These are phyloP conservation scores for Lasioglossum oenotherae DNA, from an alignment of 2,888 invertebrate species.

Conservation along the genomic window DNA sequence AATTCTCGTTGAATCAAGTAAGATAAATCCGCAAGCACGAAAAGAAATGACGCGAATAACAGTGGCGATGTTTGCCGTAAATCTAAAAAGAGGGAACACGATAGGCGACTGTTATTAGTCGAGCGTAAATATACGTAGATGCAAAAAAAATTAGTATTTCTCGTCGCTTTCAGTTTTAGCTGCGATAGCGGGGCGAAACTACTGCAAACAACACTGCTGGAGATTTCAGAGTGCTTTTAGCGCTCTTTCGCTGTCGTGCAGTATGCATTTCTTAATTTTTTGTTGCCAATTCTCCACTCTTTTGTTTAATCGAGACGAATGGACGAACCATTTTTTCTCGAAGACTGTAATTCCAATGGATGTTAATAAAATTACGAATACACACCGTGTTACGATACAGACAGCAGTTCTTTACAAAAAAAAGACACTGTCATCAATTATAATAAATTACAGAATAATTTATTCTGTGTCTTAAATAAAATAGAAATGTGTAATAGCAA, in stretches of 20 bases:
- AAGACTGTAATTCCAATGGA: neutral
- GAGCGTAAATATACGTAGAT: conserved; percentile 15
- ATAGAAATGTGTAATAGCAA: neutral
- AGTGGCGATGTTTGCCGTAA: conserved; percentile 39
- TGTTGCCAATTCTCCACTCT: neutral
- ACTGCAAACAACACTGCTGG: conserved; percentile 1
- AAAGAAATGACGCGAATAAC: conserved; percentile 21
- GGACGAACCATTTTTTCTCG: neutral
- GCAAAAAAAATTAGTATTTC: neutral
- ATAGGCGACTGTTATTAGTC: conserved; percentile 41
- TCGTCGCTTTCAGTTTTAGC: neutral
- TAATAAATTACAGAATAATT: neutral
- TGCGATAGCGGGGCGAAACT: conserved; percentile 14
- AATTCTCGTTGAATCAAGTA: neutral
- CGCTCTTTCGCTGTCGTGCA: neutral
- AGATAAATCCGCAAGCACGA: conserved; percentile 14
- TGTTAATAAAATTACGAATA: neutral
- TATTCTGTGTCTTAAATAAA: neutral
- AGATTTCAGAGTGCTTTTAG: neutral
- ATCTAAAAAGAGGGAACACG: conserved; percentile 22
- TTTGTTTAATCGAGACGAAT: neutral
- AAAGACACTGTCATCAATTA: neutral
- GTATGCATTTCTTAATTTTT: neutral
- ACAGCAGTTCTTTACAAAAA: neutral
- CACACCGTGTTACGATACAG: neutral